Conservation (phyloP, 2,888 invertebrate species). For the Lordiphosa andalusiaca region DNA sequence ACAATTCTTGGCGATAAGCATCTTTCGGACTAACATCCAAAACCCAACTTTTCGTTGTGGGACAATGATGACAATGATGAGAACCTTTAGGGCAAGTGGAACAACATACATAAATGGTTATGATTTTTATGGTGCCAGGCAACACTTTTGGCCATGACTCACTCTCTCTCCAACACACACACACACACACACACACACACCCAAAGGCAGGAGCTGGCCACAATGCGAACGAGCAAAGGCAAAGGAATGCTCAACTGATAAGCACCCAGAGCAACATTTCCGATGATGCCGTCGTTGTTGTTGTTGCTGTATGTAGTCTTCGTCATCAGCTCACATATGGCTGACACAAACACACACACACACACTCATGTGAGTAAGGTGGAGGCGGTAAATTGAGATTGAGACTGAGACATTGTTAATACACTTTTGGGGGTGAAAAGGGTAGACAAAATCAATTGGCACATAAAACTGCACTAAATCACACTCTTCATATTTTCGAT, state of each 20-base stretch:
- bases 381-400: constrained; percentile 3
- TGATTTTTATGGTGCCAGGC: constrained; percentile 67
- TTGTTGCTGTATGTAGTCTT: constrained; percentile 7
- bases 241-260: constrained; percentile 57
- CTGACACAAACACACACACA: neutral
- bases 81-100: constrained; percentile 5
- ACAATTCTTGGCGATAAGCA: constrained; percentile 35
- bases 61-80: constrained; percentile 22
- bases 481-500: too few relatives aligned
- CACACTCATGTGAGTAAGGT: neutral
- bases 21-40: constrained; percentile 27
- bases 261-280: constrained; percentile 53
- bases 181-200: constrained; percentile 8
- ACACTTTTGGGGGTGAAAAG: neutral
- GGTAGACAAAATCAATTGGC: constrained; percentile 1
- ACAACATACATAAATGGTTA: constrained; percentile 53
- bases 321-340: constrained; percentile 23
- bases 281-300: constrained; percentile 36
- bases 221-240: constrained; percentile 43
- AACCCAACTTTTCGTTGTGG: neutral
- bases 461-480: too few relatives aligned
- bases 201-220: constrained; percentile 26
- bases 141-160: constrained; percentile 61
- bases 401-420: constrained; percentile 11
- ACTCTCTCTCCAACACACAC: constrained; percentile 20